phyloP scores from a whole-genome alignment of 2,797 vertebrate species.

The Thalassophryne amazonica region DNA sequence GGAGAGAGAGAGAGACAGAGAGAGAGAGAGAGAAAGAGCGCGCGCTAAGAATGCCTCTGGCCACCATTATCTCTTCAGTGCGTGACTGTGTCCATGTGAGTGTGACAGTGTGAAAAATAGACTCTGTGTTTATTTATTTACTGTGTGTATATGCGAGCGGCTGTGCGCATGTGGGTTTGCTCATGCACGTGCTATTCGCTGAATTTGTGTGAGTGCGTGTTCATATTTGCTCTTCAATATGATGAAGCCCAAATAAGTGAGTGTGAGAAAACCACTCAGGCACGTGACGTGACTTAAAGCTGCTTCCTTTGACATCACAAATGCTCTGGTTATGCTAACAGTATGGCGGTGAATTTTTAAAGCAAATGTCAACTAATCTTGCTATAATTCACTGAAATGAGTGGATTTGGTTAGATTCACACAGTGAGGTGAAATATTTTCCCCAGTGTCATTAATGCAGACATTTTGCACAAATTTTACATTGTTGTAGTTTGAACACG shows the following conservation, averaged over 20 bases:
- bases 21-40: conserved; percentile 14
- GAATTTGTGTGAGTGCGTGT: conserved; percentile 46
- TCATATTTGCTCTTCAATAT: conserved; percentile 65
- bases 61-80: conserved; percentile 75
- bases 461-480: no score
- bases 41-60: conserved; percentile 65
- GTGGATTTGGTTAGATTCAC: no score
- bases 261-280: conserved; percentile 60
- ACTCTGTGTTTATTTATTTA: conserved; percentile 64
- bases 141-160: conserved; percentile 14
- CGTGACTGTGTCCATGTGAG: conserved; percentile 70
- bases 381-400: no score
- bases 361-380: no score
- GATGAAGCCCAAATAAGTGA: conserved; percentile 62
- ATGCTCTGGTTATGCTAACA: no score
- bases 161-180: conserved; percentile 28
- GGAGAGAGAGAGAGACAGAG: conserved; percentile 15
- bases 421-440: no score
- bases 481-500: no score
- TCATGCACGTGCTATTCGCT: conserved; percentile 53
- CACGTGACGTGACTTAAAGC: conserved; percentile 51
- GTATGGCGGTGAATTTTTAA: no score
- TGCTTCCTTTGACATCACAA: conserved; percentile 18
- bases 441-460: no score
- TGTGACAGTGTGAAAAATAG: conserved; percentile 72